These are phyloP conservation scores for Rhinopomastus cyanomelas DNA, from an alignment of 2,113 vertebrate genomes.

Conservation along the genomic window DNA sequence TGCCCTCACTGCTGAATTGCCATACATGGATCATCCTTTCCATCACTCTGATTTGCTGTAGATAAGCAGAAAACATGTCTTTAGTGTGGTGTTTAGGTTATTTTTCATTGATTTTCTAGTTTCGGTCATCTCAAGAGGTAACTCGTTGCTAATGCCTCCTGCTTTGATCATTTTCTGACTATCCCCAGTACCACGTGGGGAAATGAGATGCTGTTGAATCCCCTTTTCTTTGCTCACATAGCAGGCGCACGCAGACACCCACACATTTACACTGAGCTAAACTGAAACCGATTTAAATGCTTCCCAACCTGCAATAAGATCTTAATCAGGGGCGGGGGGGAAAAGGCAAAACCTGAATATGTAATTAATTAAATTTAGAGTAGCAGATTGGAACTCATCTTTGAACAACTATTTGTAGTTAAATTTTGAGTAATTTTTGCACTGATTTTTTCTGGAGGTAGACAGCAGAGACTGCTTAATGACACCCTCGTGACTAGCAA, in stretches of 20 bases:
- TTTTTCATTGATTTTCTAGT: background rate
- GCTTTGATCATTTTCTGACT: background rate
- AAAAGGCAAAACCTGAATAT: background rate
- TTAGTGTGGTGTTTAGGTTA: background rate
- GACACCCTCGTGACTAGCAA: slow-evolving; percentile 43
- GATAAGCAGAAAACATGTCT: background rate
- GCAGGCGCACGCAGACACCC: background rate
- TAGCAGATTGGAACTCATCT: slow-evolving; percentile 36
- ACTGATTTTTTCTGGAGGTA: slow-evolving; percentile 58
- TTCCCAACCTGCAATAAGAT: background rate
- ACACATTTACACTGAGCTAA: background rate
- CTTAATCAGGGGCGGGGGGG: fast-evolving
- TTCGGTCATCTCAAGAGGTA: background rate
- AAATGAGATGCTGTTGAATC: background rate
- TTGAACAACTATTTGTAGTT: slow-evolving; percentile 50
- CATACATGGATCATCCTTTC: background rate
- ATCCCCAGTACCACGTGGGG: background rate
- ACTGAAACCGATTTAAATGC: background rate
- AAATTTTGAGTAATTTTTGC: slow-evolving; percentile 58
- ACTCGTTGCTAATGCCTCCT: background rate
- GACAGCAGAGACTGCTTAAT: slow-evolving; percentile 39
- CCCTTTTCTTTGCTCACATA: background rate
- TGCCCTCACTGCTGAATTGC: background rate
- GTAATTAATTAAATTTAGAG: slow-evolving; percentile 57
- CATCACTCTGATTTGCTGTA: background rate